These are phyloP conservation scores for Alectura lathami DNA, from an alignment of 2,113 vertebrate genomes.

Conservation along the genomic window DNA sequence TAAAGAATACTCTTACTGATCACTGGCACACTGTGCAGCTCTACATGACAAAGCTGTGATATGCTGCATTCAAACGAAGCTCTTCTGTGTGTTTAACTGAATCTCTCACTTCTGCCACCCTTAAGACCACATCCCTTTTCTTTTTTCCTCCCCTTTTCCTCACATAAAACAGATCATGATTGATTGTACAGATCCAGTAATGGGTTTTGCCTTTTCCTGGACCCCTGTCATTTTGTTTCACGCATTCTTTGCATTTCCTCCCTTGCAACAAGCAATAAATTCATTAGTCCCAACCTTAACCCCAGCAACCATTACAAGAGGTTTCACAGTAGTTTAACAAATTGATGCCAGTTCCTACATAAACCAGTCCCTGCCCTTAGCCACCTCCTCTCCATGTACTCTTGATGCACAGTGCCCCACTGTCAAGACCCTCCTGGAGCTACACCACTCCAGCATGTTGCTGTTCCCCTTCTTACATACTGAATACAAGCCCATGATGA, in stretches of 20 bases:
- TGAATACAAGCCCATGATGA: not conserved
- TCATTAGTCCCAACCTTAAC: not conserved
- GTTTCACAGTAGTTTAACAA: not conserved
- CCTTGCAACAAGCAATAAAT: not conserved
- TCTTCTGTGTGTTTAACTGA: not conserved
- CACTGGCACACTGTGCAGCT: not conserved
- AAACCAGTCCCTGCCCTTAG: not conserved
- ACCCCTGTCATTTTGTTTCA: not conserved
- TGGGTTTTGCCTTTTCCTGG: not conserved
- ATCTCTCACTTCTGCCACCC: not conserved
- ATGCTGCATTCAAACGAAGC: not conserved
- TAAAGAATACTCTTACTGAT: not conserved
- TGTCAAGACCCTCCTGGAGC: not conserved
- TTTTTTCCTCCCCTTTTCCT: rapidly evolving
- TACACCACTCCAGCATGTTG: not conserved
- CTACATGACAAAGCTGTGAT: not conserved
- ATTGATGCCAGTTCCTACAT: not conserved
- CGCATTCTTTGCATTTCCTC: not conserved
- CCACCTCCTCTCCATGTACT: not conserved
- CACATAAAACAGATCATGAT: not conserved
- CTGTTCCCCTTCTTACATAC: not conserved
- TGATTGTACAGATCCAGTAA: not conserved
- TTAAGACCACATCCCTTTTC: not conserved
- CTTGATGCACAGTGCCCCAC: not conserved
- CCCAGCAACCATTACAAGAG: not conserved